Percentiles rank a stretch among this genome's conserved stretches.
Conservation (phyloP, 2,888 invertebrate species). For the Siphonodentalium dalli region DNA sequence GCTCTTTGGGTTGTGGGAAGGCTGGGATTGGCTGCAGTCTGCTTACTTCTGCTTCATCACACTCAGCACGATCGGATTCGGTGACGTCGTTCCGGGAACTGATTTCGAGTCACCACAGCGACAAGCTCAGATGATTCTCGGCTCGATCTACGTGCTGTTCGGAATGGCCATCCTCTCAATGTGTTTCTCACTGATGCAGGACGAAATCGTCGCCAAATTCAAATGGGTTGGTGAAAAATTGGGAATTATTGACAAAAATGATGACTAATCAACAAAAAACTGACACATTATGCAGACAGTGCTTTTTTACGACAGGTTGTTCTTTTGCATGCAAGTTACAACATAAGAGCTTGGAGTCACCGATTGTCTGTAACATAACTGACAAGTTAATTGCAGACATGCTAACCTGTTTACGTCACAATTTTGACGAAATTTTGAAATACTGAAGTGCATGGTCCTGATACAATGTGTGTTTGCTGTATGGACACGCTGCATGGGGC, state of each 20-base stretch:
- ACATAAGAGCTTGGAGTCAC: no score
- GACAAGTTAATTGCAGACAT: no score
- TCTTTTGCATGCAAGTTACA: no score
- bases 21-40: constrained; percentile 59
- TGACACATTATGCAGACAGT: no score
- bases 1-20: constrained; percentile 63
- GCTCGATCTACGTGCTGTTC: constrained; percentile 60
- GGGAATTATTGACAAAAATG: constrained; percentile 54
- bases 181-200: constrained; percentile 65
- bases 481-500: no score
- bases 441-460: no score
- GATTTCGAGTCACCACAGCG: constrained; percentile 54
- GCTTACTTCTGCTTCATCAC: constrained; percentile 66
- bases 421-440: no score
- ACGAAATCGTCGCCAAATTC: constrained; percentile 64
- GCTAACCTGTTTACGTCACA: no score
- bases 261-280: no score
- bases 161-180: constrained; percentile 66
- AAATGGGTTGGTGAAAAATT: constrained; percentile 62
- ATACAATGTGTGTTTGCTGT: no score
- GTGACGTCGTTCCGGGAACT: constrained; percentile 60
- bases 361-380: no score
- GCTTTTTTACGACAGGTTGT: no score
- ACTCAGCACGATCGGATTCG: constrained; percentile 64
- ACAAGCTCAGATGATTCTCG: constrained; percentile 57